These are phyloP conservation scores for Hybognathus amarus DNA, from an alignment of 2,797 vertebrate species.

Conservation along the genomic window DNA sequence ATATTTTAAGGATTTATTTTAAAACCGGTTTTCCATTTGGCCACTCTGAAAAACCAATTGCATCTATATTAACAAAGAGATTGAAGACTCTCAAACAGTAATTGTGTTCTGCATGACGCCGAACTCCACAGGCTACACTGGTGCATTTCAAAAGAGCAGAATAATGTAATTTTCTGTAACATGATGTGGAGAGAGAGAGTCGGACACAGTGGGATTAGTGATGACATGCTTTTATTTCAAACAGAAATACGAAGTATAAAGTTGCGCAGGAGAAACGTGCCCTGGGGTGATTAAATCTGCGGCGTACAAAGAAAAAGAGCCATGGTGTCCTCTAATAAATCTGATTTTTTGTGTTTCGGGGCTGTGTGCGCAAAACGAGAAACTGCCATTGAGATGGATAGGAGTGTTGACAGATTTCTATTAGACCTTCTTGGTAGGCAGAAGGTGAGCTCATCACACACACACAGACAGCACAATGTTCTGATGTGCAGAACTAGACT, in stretches of 20 bases:
- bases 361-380: neutral
- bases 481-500: neutral
- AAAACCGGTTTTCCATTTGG: neutral
- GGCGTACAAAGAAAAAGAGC: neutral
- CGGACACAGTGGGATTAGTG: slow-evolving; percentile 15
- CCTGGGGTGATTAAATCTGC: neutral
- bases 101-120: neutral
- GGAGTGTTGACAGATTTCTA: slow-evolving; percentile 8
- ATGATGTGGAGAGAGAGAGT: neutral
- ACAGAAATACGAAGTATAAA: slow-evolving; percentile 39
- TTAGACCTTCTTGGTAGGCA: slow-evolving; percentile 14
- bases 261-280: neutral
- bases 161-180: slow-evolving; percentile 2
- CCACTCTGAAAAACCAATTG: neutral
- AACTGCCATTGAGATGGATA: slow-evolving; percentile 20
- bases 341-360: neutral
- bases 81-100: neutral
- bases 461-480: neutral
- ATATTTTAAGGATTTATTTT: neutral
- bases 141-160: slow-evolving; percentile 21
- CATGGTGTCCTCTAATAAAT: slow-evolving; percentile 5
- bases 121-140: slow-evolving; percentile 19
- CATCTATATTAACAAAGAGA: slow-evolving; percentile 5
- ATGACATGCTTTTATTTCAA: slow-evolving; percentile 32
- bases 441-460: slow-evolving; percentile 19